Conservation (phyloP, 2,113 vertebrate species). For the Mus pahari region DNA sequence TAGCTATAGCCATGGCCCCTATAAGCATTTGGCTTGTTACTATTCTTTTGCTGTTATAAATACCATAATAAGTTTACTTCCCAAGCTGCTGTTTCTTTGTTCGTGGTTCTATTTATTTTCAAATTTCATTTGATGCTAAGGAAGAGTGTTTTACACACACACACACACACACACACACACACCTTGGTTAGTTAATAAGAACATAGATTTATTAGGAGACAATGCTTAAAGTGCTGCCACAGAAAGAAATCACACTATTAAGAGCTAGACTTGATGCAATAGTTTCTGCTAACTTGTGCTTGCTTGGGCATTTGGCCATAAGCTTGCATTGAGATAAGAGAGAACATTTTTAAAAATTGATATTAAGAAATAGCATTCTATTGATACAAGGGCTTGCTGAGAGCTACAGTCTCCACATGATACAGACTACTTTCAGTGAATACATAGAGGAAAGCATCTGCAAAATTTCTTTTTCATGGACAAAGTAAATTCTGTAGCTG, state of each 20-base stretch:
- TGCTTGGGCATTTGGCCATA: neutral
- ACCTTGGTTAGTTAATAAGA: neutral
- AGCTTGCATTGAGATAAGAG: neutral
- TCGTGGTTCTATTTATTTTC: conserved; percentile 36
- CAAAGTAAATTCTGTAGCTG: neutral
- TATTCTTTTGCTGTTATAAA: neutral
- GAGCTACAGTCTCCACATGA: neutral
- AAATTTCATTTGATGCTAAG: conserved; percentile 26
- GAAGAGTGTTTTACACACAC: neutral
- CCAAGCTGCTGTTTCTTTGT: neutral
- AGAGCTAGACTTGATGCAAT: neutral
- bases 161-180: neutral
- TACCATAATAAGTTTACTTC: neutral
- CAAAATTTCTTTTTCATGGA: neutral
- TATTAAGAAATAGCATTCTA: neutral
- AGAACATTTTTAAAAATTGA: neutral
- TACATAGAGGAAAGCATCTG: neutral
- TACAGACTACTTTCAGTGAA: neutral
- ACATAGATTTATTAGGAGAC: neutral
- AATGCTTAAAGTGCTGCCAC: neutral
- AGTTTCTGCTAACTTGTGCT: neutral
- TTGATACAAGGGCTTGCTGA: neutral
- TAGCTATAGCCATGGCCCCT: neutral
- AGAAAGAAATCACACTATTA: neutral
- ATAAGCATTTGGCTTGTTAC: neutral